A percentile compares a stretch with the other conserved stretches of the same genome.
These are phyloP conservation scores for Meloidogyne chitwoodi DNA, from an alignment of 1,140 invertebrate species.

Conservation along the genomic window DNA sequence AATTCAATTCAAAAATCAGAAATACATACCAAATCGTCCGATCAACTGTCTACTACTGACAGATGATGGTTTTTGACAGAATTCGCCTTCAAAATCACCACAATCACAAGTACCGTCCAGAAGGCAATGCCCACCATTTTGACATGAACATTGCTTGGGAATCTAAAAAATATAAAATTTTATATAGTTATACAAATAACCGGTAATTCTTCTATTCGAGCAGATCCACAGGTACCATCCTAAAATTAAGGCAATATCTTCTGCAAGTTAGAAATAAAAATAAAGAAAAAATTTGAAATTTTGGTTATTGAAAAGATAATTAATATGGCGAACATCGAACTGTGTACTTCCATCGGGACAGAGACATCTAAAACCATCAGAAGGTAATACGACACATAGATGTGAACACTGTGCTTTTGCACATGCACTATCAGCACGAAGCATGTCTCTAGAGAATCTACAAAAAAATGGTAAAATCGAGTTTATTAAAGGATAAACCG, in stretches of 20 bases:
- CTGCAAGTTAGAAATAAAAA: too few species aligned
- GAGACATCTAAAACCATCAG: slow-evolving; percentile 48
- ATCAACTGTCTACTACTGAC: slow-evolving; percentile 51
- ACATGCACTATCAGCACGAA: slow-evolving; percentile 35
- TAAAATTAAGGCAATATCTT: neutral
- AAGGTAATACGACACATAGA: slow-evolving; percentile 50
- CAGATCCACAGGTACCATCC: slow-evolving; percentile 51
- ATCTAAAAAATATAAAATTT: neutral
- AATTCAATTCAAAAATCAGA: neutral
- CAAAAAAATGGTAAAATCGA: neutral
- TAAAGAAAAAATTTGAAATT: too few species aligned
- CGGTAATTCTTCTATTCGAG: slow-evolving; percentile 40
- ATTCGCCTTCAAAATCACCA: slow-evolving; percentile 54
- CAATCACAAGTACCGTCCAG: slow-evolving; percentile 52
- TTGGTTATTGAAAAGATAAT: neutral
- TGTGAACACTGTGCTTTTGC: slow-evolving; percentile 45
- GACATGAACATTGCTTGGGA: slow-evolving; percentile 55
- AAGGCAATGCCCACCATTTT: slow-evolving; percentile 54
- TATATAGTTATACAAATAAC: neutral
- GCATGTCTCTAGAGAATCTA: slow-evolving; percentile 29
- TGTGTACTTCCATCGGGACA: slow-evolving; percentile 55
- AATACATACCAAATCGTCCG: slow-evolving; percentile 33
- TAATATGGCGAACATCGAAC: slow-evolving; percentile 25
- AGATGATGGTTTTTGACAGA: slow-evolving; percentile 42
- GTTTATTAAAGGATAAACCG: neutral